A percentile compares a stretch with the other conserved stretches of the same genome.
Evolutionary conservation across 2,797 vertebrate species (phyloP).

Genomic region (Graptemys geographica): DNA sequence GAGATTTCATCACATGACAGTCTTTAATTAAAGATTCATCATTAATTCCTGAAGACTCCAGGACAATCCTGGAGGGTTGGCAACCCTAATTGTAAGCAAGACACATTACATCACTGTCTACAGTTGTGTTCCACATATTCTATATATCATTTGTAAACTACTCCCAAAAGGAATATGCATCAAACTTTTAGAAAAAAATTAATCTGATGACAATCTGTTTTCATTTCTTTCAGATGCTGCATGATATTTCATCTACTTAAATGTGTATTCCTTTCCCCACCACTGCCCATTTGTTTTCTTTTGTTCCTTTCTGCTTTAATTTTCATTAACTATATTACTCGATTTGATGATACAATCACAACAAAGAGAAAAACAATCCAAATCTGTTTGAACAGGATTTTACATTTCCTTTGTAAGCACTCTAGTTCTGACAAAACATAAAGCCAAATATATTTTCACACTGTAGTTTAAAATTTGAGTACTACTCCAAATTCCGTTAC

Average conservation of each 20-base stretch:
- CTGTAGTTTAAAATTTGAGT: not conserved
- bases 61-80: too few relatives aligned
- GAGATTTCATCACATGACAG: too few relatives aligned
- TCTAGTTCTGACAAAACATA: constrained; percentile 14
- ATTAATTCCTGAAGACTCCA: too few relatives aligned
- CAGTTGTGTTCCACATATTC: constrained; percentile 76
- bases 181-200: constrained; percentile 75
- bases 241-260: constrained; percentile 62
- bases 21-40: too few relatives aligned
- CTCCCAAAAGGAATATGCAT: constrained; percentile 80
- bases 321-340: constrained; percentile 59
- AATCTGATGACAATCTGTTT: constrained; percentile 80
- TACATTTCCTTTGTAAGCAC: constrained; percentile 5
- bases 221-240: constrained; percentile 77
- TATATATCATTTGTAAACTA: constrained; percentile 80
- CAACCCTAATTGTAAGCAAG: constrained; percentile 49
- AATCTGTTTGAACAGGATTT: not conserved
- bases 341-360: constrained; percentile 57
- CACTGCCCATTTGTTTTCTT: constrained; percentile 53
- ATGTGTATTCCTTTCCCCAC: constrained; percentile 36
- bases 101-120: constrained; percentile 79
- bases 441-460: constrained; percentile 15
- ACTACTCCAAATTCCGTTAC: not conserved
- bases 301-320: constrained; percentile 62
- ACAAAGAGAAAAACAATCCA: constrained; percentile 31